Evolutionary conservation across 64 coral and sea anemone genomes (phyloP).

Genomic region (Trachythela sp.): DNA sequence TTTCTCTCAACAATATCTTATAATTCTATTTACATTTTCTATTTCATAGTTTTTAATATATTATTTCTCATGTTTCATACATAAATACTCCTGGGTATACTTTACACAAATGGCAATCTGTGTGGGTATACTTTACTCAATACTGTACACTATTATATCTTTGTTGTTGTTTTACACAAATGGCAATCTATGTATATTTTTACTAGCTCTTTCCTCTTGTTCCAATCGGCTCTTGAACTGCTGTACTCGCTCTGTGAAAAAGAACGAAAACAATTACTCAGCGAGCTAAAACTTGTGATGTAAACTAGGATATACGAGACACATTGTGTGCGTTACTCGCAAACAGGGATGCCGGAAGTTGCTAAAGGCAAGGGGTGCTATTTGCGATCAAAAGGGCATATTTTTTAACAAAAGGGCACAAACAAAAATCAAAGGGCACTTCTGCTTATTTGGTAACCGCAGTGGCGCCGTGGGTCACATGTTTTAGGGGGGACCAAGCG

Average conservation of each 20-base stretch:
- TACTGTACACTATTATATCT: too few species aligned
- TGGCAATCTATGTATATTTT: conserved; percentile 78
- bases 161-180: background rate
- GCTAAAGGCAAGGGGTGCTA: too few species aligned
- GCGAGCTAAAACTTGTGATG: background rate
- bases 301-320: background rate
- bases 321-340: too few species aligned
- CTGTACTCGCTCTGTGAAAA: conserved; percentile 75
- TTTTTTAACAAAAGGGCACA: too few species aligned
- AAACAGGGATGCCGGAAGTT: too few species aligned
- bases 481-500: too few species aligned
- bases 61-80: background rate
- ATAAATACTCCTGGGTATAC: background rate
- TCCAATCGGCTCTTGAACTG: conserved; percentile 78
- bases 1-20: background rate
- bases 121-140: too few species aligned
- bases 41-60: background rate
- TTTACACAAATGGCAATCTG: too few species aligned
- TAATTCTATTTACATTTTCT: background rate
- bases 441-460: too few species aligned
- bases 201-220: conserved; percentile 87
- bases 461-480: too few species aligned
- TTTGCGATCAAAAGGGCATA: too few species aligned
- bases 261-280: background rate
- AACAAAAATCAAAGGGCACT: too few species aligned